Evolutionary conservation across 2,113 vertebrate species (phyloP).

Genomic region (Ginglymostoma cirratum): DNA sequence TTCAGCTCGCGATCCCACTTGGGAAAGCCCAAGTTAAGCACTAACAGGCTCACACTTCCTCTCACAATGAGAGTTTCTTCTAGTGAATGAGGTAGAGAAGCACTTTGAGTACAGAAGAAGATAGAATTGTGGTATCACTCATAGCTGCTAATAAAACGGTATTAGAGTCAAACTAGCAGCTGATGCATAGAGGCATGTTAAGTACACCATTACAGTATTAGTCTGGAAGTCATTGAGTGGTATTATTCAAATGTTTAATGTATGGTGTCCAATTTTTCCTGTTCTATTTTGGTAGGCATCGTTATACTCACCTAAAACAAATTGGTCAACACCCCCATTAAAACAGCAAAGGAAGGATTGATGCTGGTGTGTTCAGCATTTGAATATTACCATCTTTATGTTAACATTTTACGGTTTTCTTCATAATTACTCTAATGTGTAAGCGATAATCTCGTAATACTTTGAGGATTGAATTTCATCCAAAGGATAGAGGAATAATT

Average conservation of each 20-base stretch:
- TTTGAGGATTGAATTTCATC: background rate
- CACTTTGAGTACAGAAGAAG: background rate
- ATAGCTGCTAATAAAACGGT: background rate
- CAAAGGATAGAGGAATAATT: background rate
- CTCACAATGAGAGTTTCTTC: background rate
- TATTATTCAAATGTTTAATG: background rate
- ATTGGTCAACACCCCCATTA: background rate
- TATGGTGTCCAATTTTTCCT: background rate
- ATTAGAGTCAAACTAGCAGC: background rate
- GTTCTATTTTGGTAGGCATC: background rate
- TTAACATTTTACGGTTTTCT: background rate
- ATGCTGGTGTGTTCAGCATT: background rate
- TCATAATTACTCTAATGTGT: background rate
- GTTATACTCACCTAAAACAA: background rate
- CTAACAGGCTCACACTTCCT: background rate
- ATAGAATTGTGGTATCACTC: background rate
- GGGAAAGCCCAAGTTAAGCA: background rate
- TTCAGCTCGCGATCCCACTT: too few species aligned
- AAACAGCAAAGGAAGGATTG: background rate
- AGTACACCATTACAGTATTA: background rate
- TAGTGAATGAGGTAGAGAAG: background rate
- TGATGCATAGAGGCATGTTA: background rate
- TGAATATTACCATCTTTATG: background rate
- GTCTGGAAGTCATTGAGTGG: conserved; percentile 9
- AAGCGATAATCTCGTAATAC: background rate